Base-by-base conservation (phyloP, 2,888 invertebrate species). In the Augiades crinisus region DNA sequence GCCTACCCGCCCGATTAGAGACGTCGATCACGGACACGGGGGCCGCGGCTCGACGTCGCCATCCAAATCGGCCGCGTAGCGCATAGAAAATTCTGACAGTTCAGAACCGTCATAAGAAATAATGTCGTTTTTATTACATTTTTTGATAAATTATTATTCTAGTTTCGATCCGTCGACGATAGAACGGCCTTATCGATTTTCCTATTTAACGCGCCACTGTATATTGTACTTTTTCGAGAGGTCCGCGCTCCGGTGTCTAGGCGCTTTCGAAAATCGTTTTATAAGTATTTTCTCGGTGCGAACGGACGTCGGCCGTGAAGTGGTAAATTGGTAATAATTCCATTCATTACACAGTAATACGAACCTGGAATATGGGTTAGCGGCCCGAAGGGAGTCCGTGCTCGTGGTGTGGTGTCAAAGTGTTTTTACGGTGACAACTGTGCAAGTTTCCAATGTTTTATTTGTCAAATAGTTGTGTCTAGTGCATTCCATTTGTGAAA, bases 91-190 rank as follows among this genome's bases (percentile, higher is more conserved):
- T 82, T 87, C 79, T 89, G 88, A 87, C 88, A 88, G 87, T 70
- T 84, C 78, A 70, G 66, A 69, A 72, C 81, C 75, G 84, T 83
- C 81, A 83, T 78, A 73, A 79, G 82, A 83, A 87, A 88, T 88
- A 83, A 89, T 90, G 88, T 83, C 83, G 85, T 87, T 88, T 88
- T 86, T 89, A 89, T 87, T 89, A 87, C 78, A 88, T 85, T 86
- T 89, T 89, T 89, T 87, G 88, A 87, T 88, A 86, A 88, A 88
- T 86, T 82, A 81, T 83, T 81, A 83, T 87, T 81, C 77, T 81
- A 85, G 81, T 84, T 87, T 81, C 73, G 75, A 77, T 78, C 76
- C 80, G 75, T 75, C 74, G 73, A 72, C 75, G 70, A 70, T 70
- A 70, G 72, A 74, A 75, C 83, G 81, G 80, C 77, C 80, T 81